Evolutionary conservation across 2,888 invertebrate species (phyloP).

Genomic region (Ophioninae sp.): DNA sequence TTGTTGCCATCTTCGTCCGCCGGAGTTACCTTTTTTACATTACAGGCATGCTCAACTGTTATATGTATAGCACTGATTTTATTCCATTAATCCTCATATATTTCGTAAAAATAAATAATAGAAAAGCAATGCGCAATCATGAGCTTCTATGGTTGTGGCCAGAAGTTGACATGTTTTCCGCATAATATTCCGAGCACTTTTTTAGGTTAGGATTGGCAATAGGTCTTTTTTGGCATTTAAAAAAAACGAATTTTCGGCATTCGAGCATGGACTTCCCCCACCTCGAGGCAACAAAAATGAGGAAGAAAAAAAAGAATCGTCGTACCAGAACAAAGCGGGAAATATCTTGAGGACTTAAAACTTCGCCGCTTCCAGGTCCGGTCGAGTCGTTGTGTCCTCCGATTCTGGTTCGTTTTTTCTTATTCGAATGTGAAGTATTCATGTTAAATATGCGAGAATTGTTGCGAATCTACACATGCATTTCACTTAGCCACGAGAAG

Average conservation of each 20-base stretch:
- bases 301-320: slow-evolving; percentile 27
- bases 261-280: background rate
- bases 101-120: background rate
- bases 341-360: slow-evolving; percentile 74
- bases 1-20: slow-evolving; percentile 78
- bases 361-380: slow-evolving; percentile 70
- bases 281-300: slow-evolving; percentile 2
- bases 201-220: background rate
- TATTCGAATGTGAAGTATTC: slow-evolving; percentile 77
- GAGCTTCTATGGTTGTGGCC: background rate
- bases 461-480: slow-evolving; percentile 33
- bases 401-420: slow-evolving; percentile 77
- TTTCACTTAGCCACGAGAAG: slow-evolving; percentile 33
- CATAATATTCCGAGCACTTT: background rate
- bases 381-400: slow-evolving; percentile 70
- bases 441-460: slow-evolving; percentile 62
- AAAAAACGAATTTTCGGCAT: background rate
- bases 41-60: background rate
- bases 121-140: background rate
- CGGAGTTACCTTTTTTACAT: slow-evolving; percentile 69
- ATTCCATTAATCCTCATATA: background rate
- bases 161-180: background rate
- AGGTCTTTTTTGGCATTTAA: background rate
- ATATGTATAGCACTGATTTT: background rate
- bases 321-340: slow-evolving; percentile 77